Conservation (phyloP, 2,113 vertebrate genomes). For the Calyptommatus sinebrachiatus region DNA sequence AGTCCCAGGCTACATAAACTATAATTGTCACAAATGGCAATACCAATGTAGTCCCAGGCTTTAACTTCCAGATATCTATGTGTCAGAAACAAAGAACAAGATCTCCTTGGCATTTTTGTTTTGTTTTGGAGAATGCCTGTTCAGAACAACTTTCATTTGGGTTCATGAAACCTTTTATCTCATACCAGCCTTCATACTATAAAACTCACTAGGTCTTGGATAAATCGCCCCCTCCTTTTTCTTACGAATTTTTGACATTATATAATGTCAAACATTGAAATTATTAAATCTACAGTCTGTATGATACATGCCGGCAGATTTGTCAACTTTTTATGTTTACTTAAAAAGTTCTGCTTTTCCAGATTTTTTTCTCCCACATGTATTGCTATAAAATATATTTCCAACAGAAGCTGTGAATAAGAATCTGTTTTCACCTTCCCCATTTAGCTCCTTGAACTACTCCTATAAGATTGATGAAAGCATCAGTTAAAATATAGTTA, state of each 20-base stretch:
- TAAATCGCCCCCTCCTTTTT: no score
- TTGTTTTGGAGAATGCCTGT: no score
- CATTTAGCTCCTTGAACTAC: background rate
- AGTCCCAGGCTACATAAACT: no score
- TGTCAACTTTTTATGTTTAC: background rate
- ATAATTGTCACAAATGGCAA: no score
- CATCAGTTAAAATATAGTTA: background rate
- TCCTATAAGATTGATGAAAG: background rate
- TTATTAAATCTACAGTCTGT: background rate
- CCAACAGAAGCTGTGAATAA: background rate
- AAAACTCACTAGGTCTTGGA: no score
- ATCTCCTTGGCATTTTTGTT: no score
- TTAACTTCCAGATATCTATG: no score
- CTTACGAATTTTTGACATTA: background rate
- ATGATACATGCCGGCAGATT: background rate
- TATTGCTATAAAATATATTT: background rate
- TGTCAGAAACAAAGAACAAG: no score
- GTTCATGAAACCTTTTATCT: no score
- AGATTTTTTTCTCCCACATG: background rate
- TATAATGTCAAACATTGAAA: background rate
- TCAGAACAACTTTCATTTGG: no score
- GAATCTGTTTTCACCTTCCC: background rate
- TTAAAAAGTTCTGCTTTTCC: background rate
- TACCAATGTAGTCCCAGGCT: no score
- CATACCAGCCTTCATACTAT: no score